Evolutionary conservation across 2,797 vertebrate species (phyloP).

Genomic region (Streptopelia turtur): DNA sequence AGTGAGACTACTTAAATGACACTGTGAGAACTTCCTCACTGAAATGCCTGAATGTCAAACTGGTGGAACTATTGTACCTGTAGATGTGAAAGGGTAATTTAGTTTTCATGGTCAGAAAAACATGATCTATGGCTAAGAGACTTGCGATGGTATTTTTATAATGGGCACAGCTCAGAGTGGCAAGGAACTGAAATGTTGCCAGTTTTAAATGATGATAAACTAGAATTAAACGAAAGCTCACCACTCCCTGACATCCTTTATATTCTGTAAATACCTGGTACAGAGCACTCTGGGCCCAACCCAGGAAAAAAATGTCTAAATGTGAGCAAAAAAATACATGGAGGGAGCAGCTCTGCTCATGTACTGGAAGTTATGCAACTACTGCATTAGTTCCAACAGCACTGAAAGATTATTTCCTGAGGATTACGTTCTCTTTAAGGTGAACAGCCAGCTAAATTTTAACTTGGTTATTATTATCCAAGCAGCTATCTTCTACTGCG

Average conservation of each 20-base stretch:
- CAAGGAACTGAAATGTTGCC: background rate
- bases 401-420: background rate
- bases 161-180: background rate
- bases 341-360: background rate
- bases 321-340: background rate
- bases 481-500: background rate
- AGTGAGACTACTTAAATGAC: conserved; percentile 53
- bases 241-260: background rate
- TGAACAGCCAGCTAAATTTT: conserved; percentile 13
- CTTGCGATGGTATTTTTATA: background rate
- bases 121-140: background rate
- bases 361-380: background rate
- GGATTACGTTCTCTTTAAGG: background rate
- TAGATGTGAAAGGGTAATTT: background rate
- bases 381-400: background rate
- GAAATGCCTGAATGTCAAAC: background rate
- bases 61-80: conserved; percentile 32
- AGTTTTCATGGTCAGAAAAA: conserved; percentile 27
- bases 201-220: background rate
- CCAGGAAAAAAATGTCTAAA: background rate
- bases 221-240: background rate
- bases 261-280: background rate
- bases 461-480: background rate
- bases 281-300: background rate
- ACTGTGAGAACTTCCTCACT: conserved; percentile 60